Conservation (phyloP, 2,113 vertebrate genomes). For the Pelmatolapia mariae region DNA sequence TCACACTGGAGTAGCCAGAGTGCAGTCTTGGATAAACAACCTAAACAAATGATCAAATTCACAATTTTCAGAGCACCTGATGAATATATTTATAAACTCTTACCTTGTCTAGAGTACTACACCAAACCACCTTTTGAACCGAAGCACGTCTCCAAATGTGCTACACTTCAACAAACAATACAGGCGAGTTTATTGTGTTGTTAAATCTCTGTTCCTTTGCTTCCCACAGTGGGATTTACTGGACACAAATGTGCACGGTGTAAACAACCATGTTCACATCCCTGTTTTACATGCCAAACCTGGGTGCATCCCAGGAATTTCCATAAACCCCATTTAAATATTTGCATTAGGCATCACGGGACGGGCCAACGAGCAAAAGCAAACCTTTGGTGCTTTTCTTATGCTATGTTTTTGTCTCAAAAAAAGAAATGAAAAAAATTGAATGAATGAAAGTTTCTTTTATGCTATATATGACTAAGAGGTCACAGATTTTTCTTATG, state of each 20-base stretch:
- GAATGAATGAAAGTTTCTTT: not conserved
- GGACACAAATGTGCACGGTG: slow-evolving; percentile 8
- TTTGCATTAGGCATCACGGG: slow-evolving; percentile 68
- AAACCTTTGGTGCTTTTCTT: not conserved
- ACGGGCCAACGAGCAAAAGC: slow-evolving; percentile 9
- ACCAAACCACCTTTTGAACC: not conserved
- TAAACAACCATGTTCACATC: slow-evolving; percentile 43
- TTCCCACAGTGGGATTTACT: not conserved
- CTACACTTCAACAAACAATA: not conserved
- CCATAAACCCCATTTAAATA: slow-evolving; percentile 77
- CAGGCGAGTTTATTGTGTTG: not conserved
- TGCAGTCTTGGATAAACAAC: not conserved
- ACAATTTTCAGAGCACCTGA: not conserved
- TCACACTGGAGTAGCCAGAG: not conserved
- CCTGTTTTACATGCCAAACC: slow-evolving; percentile 77
- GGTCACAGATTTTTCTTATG: not conserved
- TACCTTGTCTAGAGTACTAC: slow-evolving; percentile 40
- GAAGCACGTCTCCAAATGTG: not conserved
- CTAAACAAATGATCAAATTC: not conserved
- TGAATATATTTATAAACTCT: not conserved
- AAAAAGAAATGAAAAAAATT: not conserved
- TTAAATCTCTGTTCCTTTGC: not conserved
- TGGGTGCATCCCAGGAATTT: slow-evolving; percentile 71
- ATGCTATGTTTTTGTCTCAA: not conserved
- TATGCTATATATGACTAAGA: not conserved